phyloP scores from a whole-genome alignment of 2,113 vertebrate species.

The Zapornia atra region DNA sequence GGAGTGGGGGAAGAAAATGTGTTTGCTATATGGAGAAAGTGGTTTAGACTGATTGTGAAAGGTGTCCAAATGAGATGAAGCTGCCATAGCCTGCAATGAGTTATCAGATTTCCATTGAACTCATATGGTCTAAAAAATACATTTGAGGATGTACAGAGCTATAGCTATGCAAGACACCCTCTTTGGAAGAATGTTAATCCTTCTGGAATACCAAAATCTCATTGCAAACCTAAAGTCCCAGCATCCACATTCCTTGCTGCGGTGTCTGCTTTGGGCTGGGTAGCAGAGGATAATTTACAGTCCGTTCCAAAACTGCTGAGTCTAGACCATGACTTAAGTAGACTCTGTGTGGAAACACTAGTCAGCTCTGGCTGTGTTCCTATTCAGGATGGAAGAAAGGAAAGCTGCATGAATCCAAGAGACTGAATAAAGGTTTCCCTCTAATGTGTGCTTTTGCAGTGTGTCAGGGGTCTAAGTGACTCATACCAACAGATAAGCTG shows the following conservation, averaged over 20 bases:
- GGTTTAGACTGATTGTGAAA: background rate
- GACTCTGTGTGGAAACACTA: background rate
- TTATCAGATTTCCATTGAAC: background rate
- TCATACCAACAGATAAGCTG: background rate
- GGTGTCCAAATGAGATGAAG: background rate
- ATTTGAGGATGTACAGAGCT: background rate
- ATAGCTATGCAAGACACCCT: background rate
- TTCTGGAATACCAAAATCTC: background rate
- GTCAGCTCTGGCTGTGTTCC: conserved; percentile 1
- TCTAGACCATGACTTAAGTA: background rate
- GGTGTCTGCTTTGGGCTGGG: background rate
- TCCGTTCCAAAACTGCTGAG: conserved; percentile 1
- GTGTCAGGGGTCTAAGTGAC: background rate
- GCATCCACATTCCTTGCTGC: background rate
- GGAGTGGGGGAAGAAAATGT: background rate
- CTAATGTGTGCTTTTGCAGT: background rate
- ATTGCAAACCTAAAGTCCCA: background rate
- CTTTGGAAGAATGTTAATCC: background rate
- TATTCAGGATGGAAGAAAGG: background rate
- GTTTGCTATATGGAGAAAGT: background rate
- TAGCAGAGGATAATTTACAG: background rate
- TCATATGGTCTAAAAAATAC: background rate
- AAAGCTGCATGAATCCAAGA: background rate
- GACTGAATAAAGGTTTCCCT: background rate
- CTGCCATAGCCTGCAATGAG: background rate